Evolutionary conservation across 2,888 invertebrate genomes (phyloP), one percentile per base, ranked within the genome.

Genomic region (Drosophila stalkeri): DNA sequence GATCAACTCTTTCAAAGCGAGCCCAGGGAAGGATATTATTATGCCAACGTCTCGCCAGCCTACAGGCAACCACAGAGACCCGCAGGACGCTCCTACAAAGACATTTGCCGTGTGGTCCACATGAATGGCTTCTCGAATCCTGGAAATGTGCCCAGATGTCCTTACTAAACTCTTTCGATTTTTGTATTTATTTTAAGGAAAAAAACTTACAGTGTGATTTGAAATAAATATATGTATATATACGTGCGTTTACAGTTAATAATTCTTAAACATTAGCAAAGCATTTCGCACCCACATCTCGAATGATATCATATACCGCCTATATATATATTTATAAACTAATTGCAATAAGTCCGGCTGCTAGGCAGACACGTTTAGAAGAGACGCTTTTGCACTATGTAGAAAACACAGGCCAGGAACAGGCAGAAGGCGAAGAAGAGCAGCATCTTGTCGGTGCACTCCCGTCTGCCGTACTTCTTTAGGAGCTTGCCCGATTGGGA

Each of bases 381-480:
- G 77, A 98, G 92, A 90, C 99, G 94, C 92, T 98, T 98, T 91
- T 98, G 98, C 56, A 99, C 95, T 88, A 99, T 97, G 91, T 99
- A 99, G 86, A 98, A 94, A 52, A 98, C 98, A 82, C 98, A 98
- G 16, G 97, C 97, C 80, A 98, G 93, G 92, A 98, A 98, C 93
- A 98, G 97, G 6, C 96, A 94, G 92, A 98, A 97, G 69, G 98
- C 97, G 90, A 98, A 96, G 82, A 96, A 95, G 91, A 98, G 95
- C 11, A 99, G 94, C 66, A 98, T 95, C 94, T 98, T 99, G 92
- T 99, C 99, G 0, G 99, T 99, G 77, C 98, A 96, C 94, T 99
- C 99, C 43, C 99, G 94, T 62, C 99, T 94, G 4, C 98, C 98
- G 91, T 99, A 99, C 93, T 99, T 99, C 64, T 97, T 97, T 51